phyloP scores from a whole-genome alignment of 2,888 invertebrate genomes.

The Julus scandinavius region DNA sequence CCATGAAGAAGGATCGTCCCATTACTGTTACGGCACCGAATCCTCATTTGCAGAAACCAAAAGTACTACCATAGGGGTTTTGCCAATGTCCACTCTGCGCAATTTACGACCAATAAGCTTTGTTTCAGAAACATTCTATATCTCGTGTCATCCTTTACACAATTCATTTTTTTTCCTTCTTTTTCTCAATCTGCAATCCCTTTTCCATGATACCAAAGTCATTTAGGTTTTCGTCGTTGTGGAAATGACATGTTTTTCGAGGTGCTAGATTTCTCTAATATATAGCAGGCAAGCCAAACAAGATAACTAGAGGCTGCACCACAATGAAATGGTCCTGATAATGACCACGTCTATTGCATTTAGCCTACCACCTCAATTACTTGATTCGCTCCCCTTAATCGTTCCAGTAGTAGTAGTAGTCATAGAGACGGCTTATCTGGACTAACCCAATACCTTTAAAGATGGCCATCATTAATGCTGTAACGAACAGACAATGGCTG shows the following conservation, averaged over 20 bases:
- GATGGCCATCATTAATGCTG: constrained; percentile 53
- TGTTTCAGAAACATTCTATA: constrained; percentile 40
- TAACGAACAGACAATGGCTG: constrained; percentile 54
- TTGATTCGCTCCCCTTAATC: constrained; percentile 47
- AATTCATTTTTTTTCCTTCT: background rate
- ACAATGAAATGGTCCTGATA: constrained; percentile 47
- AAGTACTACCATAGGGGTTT: constrained; percentile 1
- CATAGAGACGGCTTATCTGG: constrained; percentile 51
- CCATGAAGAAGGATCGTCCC: background rate
- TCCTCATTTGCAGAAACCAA: background rate
- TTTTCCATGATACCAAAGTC: background rate
- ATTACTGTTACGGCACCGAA: background rate
- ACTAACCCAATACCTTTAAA: constrained; percentile 51
- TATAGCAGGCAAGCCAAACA: constrained; percentile 8
- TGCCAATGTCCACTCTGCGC: background rate
- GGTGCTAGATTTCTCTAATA: constrained; percentile 20
- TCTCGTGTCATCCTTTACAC: background rate
- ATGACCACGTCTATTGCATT: constrained; percentile 45
- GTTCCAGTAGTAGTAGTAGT: constrained; percentile 38
- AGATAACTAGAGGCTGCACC: constrained; percentile 45
- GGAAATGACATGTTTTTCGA: constrained; percentile 43
- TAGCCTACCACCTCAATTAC: constrained; percentile 51
- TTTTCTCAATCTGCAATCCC: background rate
- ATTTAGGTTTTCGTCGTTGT: background rate
- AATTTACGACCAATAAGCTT: constrained; percentile 45